phyloP scores from a whole-genome alignment of 2,113 vertebrate species.

The Meriones unguiculatus region DNA sequence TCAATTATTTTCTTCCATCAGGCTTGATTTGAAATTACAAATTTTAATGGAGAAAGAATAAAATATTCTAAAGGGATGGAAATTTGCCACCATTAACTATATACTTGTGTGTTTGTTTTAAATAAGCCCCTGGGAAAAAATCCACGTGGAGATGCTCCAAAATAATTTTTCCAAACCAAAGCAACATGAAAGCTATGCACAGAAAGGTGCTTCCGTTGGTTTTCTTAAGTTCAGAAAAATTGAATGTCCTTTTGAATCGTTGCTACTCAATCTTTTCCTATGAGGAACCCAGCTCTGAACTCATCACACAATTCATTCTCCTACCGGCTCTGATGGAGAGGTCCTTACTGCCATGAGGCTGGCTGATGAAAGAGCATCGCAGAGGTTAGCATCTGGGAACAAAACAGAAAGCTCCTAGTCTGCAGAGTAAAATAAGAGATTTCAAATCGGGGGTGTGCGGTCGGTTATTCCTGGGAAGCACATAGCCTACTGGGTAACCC shows the following conservation, averaged over 20 bases:
- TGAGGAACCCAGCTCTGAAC: not conserved
- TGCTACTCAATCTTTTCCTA: rapidly evolving
- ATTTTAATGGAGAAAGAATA: not conserved
- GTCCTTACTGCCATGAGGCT: not conserved
- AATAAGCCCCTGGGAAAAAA: not conserved
- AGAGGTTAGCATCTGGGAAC: not conserved
- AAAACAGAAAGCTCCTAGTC: slow-evolving; percentile 5
- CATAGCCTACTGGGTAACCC: not conserved
- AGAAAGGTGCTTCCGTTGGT: not conserved
- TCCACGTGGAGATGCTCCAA: not conserved
- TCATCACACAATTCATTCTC: not conserved
- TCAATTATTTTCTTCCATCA: slow-evolving; percentile 44
- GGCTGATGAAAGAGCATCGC: not conserved
- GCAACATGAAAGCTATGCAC: rapidly evolving
- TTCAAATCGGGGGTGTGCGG: not conserved
- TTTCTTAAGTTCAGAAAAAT: not conserved
- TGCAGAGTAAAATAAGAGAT: not conserved
- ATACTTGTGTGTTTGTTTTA: not conserved
- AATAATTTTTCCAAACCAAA: not conserved
- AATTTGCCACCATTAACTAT: not conserved
- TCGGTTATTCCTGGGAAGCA: not conserved
- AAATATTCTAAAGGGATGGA: not conserved
- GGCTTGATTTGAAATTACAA: slow-evolving; percentile 33
- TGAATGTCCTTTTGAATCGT: not conserved
- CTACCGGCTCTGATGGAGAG: not conserved